These are phyloP conservation scores for Arrhopalites spinosus DNA, from an alignment of 2,888 invertebrate genomes.

Conservation along the genomic window DNA sequence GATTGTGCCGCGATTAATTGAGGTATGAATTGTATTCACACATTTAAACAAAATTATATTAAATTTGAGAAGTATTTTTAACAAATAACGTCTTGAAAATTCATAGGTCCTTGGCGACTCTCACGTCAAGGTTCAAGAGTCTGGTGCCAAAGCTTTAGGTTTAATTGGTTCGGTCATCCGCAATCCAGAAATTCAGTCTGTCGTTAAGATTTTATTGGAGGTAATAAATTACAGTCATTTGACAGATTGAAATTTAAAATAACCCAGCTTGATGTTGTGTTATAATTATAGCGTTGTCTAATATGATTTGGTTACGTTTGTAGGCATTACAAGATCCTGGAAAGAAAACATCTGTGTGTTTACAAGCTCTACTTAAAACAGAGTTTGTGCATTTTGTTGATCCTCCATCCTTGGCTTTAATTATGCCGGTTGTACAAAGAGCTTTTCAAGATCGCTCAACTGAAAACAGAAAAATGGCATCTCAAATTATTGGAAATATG, in stretches of 20 bases:
- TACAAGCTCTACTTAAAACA: slow-evolving; percentile 91
- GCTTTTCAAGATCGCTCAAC: slow-evolving; percentile 97
- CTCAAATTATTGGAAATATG: slow-evolving; percentile 99
- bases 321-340: slow-evolving; percentile 95
- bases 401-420: slow-evolving; percentile 95
- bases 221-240: slow-evolving; percentile 22
- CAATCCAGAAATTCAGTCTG: slow-evolving; percentile 91
- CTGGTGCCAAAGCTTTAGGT: slow-evolving; percentile 92
- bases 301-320: slow-evolving; percentile 58
- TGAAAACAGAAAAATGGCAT: slow-evolving; percentile 98
- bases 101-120: slow-evolving; percentile 85
- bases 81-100: too few species aligned
- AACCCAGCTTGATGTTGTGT: too few species aligned
- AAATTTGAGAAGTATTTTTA: not conserved
- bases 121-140: slow-evolving; percentile 94
- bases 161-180: slow-evolving; percentile 97
- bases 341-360: slow-evolving; percentile 86
- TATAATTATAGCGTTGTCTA: too few species aligned
- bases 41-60: not conserved
- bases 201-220: slow-evolving; percentile 48
- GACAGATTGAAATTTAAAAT: too few species aligned
- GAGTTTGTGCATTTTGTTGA: slow-evolving; percentile 99
- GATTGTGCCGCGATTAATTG: slow-evolving; percentile 96
- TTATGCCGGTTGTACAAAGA: slow-evolving; percentile 98
- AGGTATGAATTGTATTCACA: slow-evolving; percentile 66